phyloP scores from a whole-genome alignment of 37 sponge, comb jelly and placozoan species.

The Aphrocallistes beatrix region DNA sequence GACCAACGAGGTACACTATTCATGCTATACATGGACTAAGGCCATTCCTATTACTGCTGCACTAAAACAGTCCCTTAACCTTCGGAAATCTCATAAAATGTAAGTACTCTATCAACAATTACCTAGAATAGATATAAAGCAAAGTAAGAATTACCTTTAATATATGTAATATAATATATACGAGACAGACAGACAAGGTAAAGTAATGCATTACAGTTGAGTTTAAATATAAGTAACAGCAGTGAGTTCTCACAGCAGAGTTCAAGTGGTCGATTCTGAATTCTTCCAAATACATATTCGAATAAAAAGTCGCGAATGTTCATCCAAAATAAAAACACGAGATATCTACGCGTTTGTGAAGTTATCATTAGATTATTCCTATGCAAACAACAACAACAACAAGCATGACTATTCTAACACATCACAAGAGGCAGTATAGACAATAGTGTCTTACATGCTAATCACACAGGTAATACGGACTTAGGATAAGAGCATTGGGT shows the following conservation, averaged over 20 bases:
- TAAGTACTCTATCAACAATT: too few species aligned
- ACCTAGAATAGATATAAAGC: too few species aligned
- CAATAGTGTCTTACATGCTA: background rate
- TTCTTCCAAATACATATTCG: background rate
- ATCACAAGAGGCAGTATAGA: background rate
- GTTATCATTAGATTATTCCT: too few species aligned
- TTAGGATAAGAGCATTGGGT: background rate
- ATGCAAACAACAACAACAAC: background rate
- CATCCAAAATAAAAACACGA: slow-evolving; percentile 19
- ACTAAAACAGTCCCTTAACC: too few species aligned
- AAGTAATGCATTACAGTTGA: too few species aligned
- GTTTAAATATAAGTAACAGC: background rate
- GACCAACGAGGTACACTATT: too few species aligned
- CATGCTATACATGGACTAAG: too few species aligned
- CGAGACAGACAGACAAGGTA: background rate
- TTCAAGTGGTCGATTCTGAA: background rate
- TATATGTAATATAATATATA: background rate
- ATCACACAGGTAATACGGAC: background rate
- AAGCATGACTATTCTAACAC: background rate
- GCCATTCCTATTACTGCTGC: too few species aligned
- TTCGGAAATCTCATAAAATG: too few species aligned
- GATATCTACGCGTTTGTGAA: background rate
- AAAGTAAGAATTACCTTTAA: too few species aligned
- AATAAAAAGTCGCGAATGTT: background rate
- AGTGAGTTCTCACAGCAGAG: too few species aligned